Evolutionary conservation across 2,113 vertebrate genomes (phyloP).

Genomic region (Microtus oregoni): DNA sequence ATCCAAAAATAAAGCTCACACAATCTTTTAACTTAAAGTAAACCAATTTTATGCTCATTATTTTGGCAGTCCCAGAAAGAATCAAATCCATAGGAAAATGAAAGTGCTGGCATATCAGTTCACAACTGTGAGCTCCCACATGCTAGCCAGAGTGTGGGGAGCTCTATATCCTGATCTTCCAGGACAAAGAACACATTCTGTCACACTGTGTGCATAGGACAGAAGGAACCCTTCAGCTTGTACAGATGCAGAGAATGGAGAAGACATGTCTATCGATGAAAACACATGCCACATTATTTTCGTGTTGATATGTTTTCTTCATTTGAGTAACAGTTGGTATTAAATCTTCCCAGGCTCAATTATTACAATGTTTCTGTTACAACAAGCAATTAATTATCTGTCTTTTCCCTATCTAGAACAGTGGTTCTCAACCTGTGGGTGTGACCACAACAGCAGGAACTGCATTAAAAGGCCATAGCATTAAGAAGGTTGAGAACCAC

Average conservation of each 20-base stretch:
- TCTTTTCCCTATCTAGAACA: neutral
- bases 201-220: neutral
- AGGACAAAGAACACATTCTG: neutral
- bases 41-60: neutral
- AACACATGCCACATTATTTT: neutral
- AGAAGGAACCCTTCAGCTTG: rapidly evolving
- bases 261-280: neutral
- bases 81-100: neutral
- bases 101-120: neutral
- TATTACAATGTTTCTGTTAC: neutral
- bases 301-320: neutral
- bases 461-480: neutral
- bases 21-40: neutral
- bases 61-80: neutral
- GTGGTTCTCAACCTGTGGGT: neutral
- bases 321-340: slow-evolving; percentile 18
- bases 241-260: neutral
- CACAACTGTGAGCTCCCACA: neutral
- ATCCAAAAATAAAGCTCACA: neutral
- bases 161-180: neutral
- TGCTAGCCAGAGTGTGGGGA: neutral
- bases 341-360: neutral
- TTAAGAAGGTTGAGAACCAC: neutral
- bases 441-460: neutral
- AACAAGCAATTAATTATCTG: neutral